Evolutionary conservation across 2,888 invertebrate genomes (phyloP).

Genomic region (Apamea monoglypha): DNA sequence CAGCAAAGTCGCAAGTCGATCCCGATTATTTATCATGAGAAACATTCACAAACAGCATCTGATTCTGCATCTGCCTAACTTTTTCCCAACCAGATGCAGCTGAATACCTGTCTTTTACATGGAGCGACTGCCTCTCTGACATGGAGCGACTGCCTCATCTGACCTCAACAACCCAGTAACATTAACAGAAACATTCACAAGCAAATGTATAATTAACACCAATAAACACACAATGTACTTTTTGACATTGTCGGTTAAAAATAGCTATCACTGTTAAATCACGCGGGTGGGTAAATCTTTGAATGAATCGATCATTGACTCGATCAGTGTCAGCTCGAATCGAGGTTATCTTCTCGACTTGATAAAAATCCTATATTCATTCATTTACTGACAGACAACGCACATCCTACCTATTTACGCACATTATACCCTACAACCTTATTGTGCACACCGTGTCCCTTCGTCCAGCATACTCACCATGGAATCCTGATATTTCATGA

Average conservation of each 20-base stretch:
- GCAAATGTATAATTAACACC: conserved; percentile 3
- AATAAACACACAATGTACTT: conserved; percentile 17
- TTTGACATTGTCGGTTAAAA: conserved; percentile 44
- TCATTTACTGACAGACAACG: neutral
- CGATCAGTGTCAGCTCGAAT: neutral
- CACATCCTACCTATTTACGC: too few species aligned
- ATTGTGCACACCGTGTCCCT: too few species aligned
- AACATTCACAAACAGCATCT: conserved; percentile 2
- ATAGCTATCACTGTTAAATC: conserved; percentile 19
- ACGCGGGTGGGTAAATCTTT: neutral
- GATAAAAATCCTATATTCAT: neutral
- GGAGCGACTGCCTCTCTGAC: too few species aligned
- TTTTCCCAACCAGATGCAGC: too few species aligned
- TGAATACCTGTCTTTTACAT: too few species aligned
- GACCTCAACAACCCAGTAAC: too few species aligned
- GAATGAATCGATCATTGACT: conserved; percentile 16
- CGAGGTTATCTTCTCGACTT: neutral
- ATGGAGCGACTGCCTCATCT: too few species aligned
- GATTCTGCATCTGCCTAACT: too few species aligned
- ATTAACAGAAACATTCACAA: neutral
- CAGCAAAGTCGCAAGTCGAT: conserved; percentile 4
- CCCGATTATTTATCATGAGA: conserved; percentile 12
- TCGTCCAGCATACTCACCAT: too few species aligned
- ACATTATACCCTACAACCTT: too few species aligned
- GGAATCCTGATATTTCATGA: too few species aligned